A percentile compares a stretch with the other conserved stretches of the same genome.
These are phyloP conservation scores for Ceratina japonica DNA, from an alignment of 1,140 invertebrate species.

Conservation along the genomic window DNA sequence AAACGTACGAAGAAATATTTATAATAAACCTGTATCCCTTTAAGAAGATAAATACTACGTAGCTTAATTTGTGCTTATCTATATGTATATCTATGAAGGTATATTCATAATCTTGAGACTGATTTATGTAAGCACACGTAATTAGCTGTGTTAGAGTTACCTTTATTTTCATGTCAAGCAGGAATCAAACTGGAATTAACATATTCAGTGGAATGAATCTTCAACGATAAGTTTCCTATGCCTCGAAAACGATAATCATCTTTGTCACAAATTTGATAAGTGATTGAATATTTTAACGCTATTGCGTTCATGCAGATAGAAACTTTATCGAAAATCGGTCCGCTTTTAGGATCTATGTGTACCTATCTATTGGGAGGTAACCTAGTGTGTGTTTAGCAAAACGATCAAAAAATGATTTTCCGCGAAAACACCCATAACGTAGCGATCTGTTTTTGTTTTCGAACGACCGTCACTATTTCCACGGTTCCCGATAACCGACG, in stretches of 20 bases:
- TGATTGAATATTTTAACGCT: background rate
- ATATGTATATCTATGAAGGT: background rate
- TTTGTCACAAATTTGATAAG: background rate
- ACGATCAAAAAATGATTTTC: slow-evolving; percentile 52
- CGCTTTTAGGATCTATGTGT: slow-evolving; percentile 10
- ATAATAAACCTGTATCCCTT: background rate
- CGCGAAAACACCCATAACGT: slow-evolving; percentile 41
- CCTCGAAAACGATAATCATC: background rate
- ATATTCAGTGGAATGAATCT: too few relatives aligned
- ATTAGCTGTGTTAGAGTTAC: too few relatives aligned
- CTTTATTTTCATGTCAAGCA: too few relatives aligned
- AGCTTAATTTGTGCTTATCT: background rate
- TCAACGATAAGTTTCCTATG: background rate
- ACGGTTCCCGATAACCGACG: slow-evolving; percentile 43
- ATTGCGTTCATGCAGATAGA: slow-evolving; percentile 7
- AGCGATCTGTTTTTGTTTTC: slow-evolving; percentile 13
- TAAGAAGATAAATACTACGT: background rate
- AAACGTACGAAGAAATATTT: background rate
- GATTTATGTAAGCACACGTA: too few relatives aligned
- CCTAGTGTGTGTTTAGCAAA: slow-evolving; percentile 21
- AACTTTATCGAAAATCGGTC: slow-evolving; percentile 20
- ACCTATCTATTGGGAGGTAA: background rate
- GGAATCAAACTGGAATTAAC: too few relatives aligned
- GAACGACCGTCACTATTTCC: slow-evolving; percentile 43
- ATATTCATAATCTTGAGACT: too few relatives aligned